Conservation (phyloP, 2,113 vertebrate species). For the Erythrocercus mccallii region DNA sequence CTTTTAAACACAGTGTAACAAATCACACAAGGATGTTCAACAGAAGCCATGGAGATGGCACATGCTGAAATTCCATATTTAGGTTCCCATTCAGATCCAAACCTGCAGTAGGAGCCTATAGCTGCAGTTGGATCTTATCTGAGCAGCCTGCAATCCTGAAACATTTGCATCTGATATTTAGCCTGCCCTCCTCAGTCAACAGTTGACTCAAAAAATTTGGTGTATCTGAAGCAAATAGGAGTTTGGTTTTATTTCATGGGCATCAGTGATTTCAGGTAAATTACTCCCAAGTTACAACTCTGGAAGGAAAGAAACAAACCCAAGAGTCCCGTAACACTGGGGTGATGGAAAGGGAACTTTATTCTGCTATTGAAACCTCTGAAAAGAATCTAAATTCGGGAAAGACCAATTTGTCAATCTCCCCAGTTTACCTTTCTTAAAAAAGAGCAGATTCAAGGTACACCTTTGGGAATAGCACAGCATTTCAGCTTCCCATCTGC, state of each 20-base stretch:
- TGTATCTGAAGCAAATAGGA: not conserved
- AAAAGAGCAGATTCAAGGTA: not conserved
- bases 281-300: not conserved
- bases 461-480: not conserved
- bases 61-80: not conserved
- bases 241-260: not conserved
- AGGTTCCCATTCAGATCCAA: not conserved
- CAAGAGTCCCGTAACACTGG: not conserved
- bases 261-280: not conserved
- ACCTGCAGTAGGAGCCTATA: not conserved
- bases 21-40: not conserved
- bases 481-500: not conserved
- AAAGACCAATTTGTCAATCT: not conserved
- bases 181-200: not conserved
- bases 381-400: not conserved
- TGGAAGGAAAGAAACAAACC: not conserved
- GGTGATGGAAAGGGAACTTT: not conserved
- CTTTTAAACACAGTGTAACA: not conserved
- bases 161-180: not conserved
- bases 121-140: not conserved
- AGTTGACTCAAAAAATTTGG: not conserved
- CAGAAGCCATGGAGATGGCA: not conserved
- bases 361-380: not conserved
- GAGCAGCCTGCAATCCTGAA: not conserved
- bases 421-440: not conserved